These are phyloP conservation scores for Anguilla megastoma DNA, from an alignment of 2,797 vertebrate species.

Conservation along the genomic window DNA sequence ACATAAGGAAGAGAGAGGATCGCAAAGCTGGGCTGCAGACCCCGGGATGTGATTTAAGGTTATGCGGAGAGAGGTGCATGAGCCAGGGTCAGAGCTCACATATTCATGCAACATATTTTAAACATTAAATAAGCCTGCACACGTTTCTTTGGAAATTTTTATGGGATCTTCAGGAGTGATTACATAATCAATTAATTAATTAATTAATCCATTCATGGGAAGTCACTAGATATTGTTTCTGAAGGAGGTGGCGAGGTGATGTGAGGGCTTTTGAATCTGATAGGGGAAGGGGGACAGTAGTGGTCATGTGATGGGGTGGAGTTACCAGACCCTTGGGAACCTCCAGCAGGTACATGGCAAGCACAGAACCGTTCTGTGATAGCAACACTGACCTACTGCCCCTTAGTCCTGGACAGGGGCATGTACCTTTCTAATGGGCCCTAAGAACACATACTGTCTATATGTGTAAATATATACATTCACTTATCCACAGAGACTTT, in stretches of 20 bases:
- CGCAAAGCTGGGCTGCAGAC: background rate
- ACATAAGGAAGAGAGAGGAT: background rate
- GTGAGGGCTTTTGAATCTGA: conserved; percentile 35
- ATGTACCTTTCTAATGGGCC: background rate
- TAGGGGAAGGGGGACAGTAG: background rate
- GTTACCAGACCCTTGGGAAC: conserved; percentile 45
- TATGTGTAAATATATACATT: too few relatives aligned
- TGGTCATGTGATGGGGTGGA: background rate
- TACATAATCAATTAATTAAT: too few relatives aligned
- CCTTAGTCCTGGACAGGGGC: background rate
- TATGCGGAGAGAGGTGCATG: background rate
- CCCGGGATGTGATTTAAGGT: conserved; percentile 9
- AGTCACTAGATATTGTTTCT: background rate
- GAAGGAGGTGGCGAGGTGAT: conserved; percentile 42
- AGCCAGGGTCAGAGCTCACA: background rate
- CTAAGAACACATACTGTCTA: background rate
- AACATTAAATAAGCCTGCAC: background rate
- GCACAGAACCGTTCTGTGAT: too few relatives aligned
- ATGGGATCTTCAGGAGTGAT: too few relatives aligned
- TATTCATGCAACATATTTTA: background rate
- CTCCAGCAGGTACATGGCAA: conserved; percentile 61
- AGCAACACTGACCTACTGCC: background rate
- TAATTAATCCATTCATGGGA: too few relatives aligned
- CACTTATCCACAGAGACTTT: background rate
- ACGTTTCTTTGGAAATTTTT: too few relatives aligned